A percentile compares a stretch with the other conserved stretches of the same genome.
These are phyloP conservation scores for Phlogophora meticulosa DNA, from an alignment of 2,888 invertebrate species.

Conservation along the genomic window DNA sequence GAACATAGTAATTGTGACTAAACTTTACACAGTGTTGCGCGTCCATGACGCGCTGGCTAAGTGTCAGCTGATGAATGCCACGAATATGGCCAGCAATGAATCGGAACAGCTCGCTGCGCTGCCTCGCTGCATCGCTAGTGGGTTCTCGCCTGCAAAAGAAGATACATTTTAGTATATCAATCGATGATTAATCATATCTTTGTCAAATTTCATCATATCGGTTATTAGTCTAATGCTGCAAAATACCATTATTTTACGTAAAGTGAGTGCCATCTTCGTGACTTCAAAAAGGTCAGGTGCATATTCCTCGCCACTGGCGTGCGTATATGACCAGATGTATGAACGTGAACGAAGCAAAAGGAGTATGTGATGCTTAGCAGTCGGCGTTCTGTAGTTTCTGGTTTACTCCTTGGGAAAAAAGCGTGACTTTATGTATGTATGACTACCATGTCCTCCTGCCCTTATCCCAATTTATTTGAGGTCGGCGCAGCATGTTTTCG, in stretches of 20 bases:
- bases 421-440: no score
- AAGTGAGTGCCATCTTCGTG: not conserved
- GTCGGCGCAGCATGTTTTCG: no score
- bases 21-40: slow-evolving; percentile 73
- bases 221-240: not conserved
- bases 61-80: slow-evolving; percentile 84
- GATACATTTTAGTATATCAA: slow-evolving; percentile 24
- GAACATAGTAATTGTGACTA: slow-evolving; percentile 63
- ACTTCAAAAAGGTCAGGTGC: no score
- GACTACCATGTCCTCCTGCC: no score
- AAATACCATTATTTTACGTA: not conserved
- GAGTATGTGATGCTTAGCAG: no score
- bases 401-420: no score
- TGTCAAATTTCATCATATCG: not conserved
- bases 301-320: no score
- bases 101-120: slow-evolving; percentile 74
- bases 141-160: slow-evolving; percentile 86
- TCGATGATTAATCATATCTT: not conserved
- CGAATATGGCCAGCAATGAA: slow-evolving; percentile 79
- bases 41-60: slow-evolving; percentile 81
- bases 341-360: no score
- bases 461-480: no score
- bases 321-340: no score
- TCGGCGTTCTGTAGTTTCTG: no score
- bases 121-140: slow-evolving; percentile 90